phyloP scores from a whole-genome alignment of 2,888 invertebrate genomes.

The Bugula neritina region DNA sequence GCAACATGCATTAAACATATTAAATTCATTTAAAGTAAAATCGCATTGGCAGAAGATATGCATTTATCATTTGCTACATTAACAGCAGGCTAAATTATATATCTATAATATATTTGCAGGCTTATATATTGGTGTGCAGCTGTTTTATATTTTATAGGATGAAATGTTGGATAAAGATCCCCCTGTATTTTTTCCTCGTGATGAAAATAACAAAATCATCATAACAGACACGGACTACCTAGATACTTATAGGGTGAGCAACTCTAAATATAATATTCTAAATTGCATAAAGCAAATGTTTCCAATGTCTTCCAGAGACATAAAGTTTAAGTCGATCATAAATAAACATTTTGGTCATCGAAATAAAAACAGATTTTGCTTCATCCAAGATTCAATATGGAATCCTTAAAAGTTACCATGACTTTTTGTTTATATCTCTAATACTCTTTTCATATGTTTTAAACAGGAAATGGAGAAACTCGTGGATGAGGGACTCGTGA shows the following conservation, averaged over 20 bases:
- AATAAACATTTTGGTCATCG: too few species aligned
- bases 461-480: conserved; percentile 64
- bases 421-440: too few species aligned
- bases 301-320: too few species aligned
- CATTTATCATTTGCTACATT: not conserved
- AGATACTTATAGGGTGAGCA: not conserved
- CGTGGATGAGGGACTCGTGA: conserved; percentile 64
- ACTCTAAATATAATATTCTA: too few species aligned
- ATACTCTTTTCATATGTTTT: not conserved
- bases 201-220: not conserved
- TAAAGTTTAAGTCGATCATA: too few species aligned
- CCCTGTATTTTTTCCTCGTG: not conserved
- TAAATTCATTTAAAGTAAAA: too few species aligned
- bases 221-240: not conserved
- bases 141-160: not conserved
- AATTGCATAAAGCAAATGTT: too few species aligned
- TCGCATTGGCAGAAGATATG: too few species aligned
- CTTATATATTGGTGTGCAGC: not conserved
- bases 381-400: too few species aligned
- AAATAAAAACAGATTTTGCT: too few species aligned
- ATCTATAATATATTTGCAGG: not conserved
- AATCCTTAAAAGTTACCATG: too few species aligned
- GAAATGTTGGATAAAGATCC: not conserved
- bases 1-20: too few species aligned
- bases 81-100: not conserved